phyloP scores from a whole-genome alignment of 2,888 invertebrate species.

The Boloria euphrosyne region DNA sequence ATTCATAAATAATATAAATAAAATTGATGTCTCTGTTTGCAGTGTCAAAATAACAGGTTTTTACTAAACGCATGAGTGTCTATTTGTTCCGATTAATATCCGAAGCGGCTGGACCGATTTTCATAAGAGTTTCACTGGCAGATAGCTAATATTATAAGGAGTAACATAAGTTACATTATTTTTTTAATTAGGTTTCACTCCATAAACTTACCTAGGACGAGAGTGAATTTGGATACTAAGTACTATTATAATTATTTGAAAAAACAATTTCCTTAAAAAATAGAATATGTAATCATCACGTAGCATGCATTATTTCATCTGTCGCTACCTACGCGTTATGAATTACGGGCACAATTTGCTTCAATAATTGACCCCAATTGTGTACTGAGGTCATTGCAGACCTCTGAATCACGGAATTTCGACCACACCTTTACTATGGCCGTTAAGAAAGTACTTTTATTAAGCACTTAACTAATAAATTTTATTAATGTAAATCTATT shows the following conservation, averaged over 20 bases:
- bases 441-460: constrained; percentile 1
- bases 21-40: too few species aligned
- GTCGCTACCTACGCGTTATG: constrained; percentile 58
- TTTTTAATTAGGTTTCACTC: too few species aligned
- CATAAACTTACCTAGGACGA: too few species aligned
- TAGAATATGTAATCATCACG: constrained; percentile 20
- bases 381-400: constrained; percentile 51
- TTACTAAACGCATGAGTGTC: too few species aligned
- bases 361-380: constrained; percentile 69
- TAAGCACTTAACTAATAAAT: background rate
- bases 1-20: too few species aligned
- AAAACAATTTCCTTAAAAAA: constrained; percentile 9
- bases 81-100: too few species aligned
- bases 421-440: constrained; percentile 31
- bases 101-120: too few species aligned
- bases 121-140: too few species aligned
- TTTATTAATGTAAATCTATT: constrained; percentile 1
- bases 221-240: too few species aligned
- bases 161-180: too few species aligned
- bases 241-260: background rate
- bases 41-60: too few species aligned
- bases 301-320: constrained; percentile 47
- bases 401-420: constrained; percentile 48
- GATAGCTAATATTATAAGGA: too few species aligned
- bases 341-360: constrained; percentile 62